These are phyloP conservation scores for Plodia interpunctella DNA, from an alignment of 1,140 invertebrate species.

Conservation along the genomic window DNA sequence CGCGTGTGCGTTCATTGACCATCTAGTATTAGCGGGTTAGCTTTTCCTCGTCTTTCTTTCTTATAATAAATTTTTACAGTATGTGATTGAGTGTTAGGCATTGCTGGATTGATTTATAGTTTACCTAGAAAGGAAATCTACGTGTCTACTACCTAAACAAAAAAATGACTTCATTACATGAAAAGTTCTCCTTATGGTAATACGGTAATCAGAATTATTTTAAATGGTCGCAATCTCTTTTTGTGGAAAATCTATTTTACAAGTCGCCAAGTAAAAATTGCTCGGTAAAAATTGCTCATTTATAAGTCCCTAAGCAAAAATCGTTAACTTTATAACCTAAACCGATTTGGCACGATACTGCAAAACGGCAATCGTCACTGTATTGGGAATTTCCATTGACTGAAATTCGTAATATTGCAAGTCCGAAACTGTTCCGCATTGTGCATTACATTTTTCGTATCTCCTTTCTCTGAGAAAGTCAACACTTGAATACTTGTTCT, in stretches of 20 bases:
- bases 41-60: not conserved
- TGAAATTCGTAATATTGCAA: not conserved
- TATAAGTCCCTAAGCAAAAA: not conserved
- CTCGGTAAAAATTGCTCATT: too few relatives aligned
- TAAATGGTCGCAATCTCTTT: too few relatives aligned
- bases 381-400: conserved; percentile 1
- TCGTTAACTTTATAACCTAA: not conserved
- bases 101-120: too few relatives aligned
- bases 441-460: not conserved
- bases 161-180: too few relatives aligned
- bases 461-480: not conserved
- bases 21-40: not conserved
- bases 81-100: not conserved
- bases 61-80: too few relatives aligned
- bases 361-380: not conserved
- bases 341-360: conserved; percentile 1
- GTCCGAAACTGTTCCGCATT: not conserved
- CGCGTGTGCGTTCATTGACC: not conserved
- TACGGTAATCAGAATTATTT: too few relatives aligned
- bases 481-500: not conserved
- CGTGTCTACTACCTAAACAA: too few relatives aligned
- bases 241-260: too few relatives aligned
- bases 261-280: too few relatives aligned
- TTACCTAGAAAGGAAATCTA: too few relatives aligned
- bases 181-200: too few relatives aligned